Evolutionary conservation across 2,113 vertebrate species (phyloP), one percentile per base, ranked within the genome.

Genomic region (Dicaeum eximium): DNA sequence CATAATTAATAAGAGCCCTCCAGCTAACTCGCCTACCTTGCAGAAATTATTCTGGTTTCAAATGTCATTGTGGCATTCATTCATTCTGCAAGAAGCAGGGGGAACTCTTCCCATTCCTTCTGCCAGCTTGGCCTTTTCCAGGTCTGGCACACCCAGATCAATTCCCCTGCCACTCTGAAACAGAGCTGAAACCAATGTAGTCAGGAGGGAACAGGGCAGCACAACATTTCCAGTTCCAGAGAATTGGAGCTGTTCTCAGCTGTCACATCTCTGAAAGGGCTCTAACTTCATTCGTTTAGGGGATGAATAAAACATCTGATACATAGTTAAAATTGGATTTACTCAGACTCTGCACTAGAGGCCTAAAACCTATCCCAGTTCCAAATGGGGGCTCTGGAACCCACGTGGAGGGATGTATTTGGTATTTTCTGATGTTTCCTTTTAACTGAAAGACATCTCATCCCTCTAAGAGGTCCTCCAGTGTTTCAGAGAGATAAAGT

Each of bases 1-100:
- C 40, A 94, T 96, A 81, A 95, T 96, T 95, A 81, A 95, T 53
- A 90, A 89, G 57, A 90, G 27, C 75, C 81, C 47, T 95, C 78
- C 65, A 95, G 96, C 78, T 77, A 78, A 82, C 75, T 95, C 67
- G 67, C 44, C 42, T 66, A 27, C 42, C 47, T 91, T 70, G 58
- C 22, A 88, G 88, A 79, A 92, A 72, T 94, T 50, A 77, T 79
- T 80, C 69, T 73, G 30, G 20, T 92, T 95, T 92, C 72, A 95
- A 84, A 94, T 88, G 94, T 75, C 93, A 95, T n/a, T 2, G 1
- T 27, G 67, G 60, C 61, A 58, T 80, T 77, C 66, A 35, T 6
- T 85, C 45, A 17, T 31, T 22, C 42, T 44, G 19, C 48, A 61
- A 61, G 60, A 75, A 75, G 16, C 27, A 42, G 33, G 21, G 14